Evolutionary conservation across 2,888 invertebrate genomes (phyloP), one percentile per base, ranked within the genome.

Genomic region (Nomada ferruginata): DNA sequence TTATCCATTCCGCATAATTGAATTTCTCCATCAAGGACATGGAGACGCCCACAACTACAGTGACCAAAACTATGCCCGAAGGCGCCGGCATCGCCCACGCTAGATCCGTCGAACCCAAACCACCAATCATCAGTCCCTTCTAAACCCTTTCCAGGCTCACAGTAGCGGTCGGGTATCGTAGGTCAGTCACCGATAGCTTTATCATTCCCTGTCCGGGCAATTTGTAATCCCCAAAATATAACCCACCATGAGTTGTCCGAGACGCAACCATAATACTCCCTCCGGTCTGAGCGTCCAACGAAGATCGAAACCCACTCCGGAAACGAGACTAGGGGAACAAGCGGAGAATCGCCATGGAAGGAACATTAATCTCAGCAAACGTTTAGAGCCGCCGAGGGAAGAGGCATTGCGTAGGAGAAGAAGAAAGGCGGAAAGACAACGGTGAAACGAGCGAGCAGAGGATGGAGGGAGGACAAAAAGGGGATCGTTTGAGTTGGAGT

Each of bases 401-500:
- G 57, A 72, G 50, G 18, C 20, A 60, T 47, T 52, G 47, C 23
- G 64, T 42, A 23, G 44, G 52, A 71, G 64, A 26, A 18, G 61
- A 74, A 47, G 44, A 50, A 53, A 65, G 74, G 52, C 18, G 23
- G 68, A 18, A 52, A 29, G 60, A 65, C 18, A 29, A 5, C 2
- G n/a, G 23, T 42, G 59, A 64, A 42, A 71, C 47, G 36, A 42
- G n/a, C 11, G 13, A 36, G 23, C 13, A 20, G 70, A 55, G n/a
- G 50, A 55, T 42, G 65, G 73, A 60, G 76, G 63, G 59, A 44
- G 76, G 64, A 59, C 18, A 57, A 85, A 84, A 87, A 87, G 86
- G 83, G 83, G 73, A 83, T 79, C 78, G 86, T 82, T 82, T 44
- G 69, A 79, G 82, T 72, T 70, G 76, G 91, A 87, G 91, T 91